phyloP scores from a whole-genome alignment of 2,797 vertebrate species.

The Gambelia wislizenii region DNA sequence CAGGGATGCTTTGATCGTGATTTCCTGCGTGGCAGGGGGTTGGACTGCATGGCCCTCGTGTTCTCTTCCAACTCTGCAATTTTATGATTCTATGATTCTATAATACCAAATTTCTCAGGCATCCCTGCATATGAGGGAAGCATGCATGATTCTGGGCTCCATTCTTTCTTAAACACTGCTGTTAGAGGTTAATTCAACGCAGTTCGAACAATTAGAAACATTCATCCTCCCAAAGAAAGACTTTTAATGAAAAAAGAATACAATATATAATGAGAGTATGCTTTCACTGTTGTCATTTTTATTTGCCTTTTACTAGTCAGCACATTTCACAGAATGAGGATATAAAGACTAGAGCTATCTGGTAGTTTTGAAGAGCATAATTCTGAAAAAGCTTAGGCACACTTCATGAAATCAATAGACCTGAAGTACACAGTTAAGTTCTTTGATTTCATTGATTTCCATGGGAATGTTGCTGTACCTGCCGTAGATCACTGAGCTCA shows the following conservation, averaged over 20 bases:
- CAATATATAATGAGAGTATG: slow-evolving; percentile 2
- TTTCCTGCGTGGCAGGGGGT: no score
- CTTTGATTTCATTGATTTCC: not conserved
- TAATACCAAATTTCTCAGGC: not conserved
- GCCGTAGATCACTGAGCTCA: not conserved
- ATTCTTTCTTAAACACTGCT: not conserved
- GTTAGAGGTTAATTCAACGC: not conserved
- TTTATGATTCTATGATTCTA: no score
- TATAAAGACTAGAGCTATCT: not conserved
- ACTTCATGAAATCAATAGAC: not conserved
- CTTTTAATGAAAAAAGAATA: not conserved
- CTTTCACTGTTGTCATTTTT: not conserved
- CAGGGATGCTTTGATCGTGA: no score
- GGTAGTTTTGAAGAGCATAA: not conserved
- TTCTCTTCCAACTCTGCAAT: no score
- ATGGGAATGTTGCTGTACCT: not conserved
- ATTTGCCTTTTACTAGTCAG: slow-evolving; percentile 6
- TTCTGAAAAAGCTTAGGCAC: not conserved
- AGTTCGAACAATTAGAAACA: not conserved
- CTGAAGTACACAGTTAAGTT: not conserved
- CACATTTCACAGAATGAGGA: not conserved
- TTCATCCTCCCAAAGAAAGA: not conserved
- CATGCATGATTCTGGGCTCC: not conserved
- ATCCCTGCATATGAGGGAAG: not conserved
- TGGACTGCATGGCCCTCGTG: no score